A percentile compares a stretch with the other conserved stretches of the same genome.
These are phyloP conservation scores for Sebastes baramenuke DNA, from an alignment of 2,797 vertebrate species.

Conservation along the genomic window DNA sequence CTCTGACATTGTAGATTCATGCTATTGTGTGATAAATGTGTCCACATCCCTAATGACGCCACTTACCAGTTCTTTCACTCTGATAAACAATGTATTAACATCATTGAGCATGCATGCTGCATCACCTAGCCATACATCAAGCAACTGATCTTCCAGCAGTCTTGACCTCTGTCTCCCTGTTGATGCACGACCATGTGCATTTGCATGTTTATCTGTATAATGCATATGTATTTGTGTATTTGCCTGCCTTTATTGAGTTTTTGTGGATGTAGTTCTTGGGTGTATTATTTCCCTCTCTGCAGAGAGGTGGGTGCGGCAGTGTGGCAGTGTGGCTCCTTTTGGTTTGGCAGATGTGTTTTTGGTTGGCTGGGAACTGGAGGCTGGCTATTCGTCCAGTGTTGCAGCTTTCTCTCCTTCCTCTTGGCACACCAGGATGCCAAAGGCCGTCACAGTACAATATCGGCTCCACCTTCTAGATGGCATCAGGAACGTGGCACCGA, in stretches of 20 bases:
- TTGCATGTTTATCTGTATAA: slow-evolving; percentile 8
- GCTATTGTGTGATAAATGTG: slow-evolving; percentile 25
- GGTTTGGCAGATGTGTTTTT: slow-evolving; percentile 44
- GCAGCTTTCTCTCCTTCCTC: slow-evolving; percentile 25
- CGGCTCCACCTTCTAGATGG: slow-evolving; percentile 44
- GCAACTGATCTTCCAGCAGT: slow-evolving; percentile 27
- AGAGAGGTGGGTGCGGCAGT: slow-evolving; percentile 22
- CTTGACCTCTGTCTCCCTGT: slow-evolving; percentile 1
- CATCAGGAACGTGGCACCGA: slow-evolving; percentile 19
- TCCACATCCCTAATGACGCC: slow-evolving; percentile 24
- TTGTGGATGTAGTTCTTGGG: background rate
- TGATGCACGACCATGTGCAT: background rate
- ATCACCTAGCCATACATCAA: slow-evolving; percentile 36
- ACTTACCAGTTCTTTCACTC: slow-evolving; percentile 6
- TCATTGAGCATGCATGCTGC: slow-evolving; percentile 44
- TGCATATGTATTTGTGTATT: background rate
- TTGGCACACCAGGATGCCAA: slow-evolving; percentile 45
- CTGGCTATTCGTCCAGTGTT: slow-evolving; percentile 29
- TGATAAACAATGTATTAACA: slow-evolving; percentile 30
- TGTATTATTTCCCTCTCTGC: slow-evolving; percentile 24
- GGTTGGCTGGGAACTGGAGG: slow-evolving; percentile 21
- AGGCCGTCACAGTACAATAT: slow-evolving; percentile 55
- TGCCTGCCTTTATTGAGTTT: slow-evolving; percentile 4
- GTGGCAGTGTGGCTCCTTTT: slow-evolving; percentile 19
- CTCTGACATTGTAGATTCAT: background rate